Evolutionary conservation across 2,113 vertebrate genomes (phyloP).

Genomic region (Seriola rivoliana): DNA sequence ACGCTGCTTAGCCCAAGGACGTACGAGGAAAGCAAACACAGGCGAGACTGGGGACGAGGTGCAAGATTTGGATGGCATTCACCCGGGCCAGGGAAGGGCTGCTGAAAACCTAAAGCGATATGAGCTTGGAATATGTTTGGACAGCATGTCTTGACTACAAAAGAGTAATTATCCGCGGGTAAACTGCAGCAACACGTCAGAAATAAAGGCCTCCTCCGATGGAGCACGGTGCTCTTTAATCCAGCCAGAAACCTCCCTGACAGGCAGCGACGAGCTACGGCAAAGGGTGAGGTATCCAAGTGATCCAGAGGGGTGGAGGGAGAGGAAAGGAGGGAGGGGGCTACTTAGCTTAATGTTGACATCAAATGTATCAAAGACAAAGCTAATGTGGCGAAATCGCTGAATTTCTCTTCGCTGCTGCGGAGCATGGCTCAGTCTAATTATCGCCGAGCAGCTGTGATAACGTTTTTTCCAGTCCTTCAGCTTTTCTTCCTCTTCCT

Average conservation of each 20-base stretch:
- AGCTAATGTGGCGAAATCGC: slow-evolving; percentile 45
- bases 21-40: slow-evolving; percentile 58
- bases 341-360: background rate
- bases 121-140: slow-evolving; percentile 28
- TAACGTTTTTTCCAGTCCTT: slow-evolving; percentile 38
- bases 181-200: slow-evolving; percentile 62
- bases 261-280: slow-evolving; percentile 65
- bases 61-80: slow-evolving; percentile 36
- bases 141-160: slow-evolving; percentile 70
- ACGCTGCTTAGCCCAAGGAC: slow-evolving; percentile 70
- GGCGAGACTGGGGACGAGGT: slow-evolving; percentile 42
- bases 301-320: background rate
- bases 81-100: slow-evolving; percentile 3
- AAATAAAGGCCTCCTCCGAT: slow-evolving; percentile 68
- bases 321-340: too few relatives aligned
- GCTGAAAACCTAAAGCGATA: slow-evolving; percentile 14
- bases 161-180: slow-evolving; percentile 50
- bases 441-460: slow-evolving; percentile 34
- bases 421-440: slow-evolving; percentile 45
- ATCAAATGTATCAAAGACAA: slow-evolving; percentile 1
- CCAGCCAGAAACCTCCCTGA: slow-evolving; percentile 56
- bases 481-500: slow-evolving; percentile 54
- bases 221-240: slow-evolving; percentile 70
- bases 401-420: background rate
- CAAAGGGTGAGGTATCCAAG: slow-evolving; percentile 76